phyloP scores from a whole-genome alignment of 2,797 vertebrate genomes.

The Chaetodon trifasciatus region DNA sequence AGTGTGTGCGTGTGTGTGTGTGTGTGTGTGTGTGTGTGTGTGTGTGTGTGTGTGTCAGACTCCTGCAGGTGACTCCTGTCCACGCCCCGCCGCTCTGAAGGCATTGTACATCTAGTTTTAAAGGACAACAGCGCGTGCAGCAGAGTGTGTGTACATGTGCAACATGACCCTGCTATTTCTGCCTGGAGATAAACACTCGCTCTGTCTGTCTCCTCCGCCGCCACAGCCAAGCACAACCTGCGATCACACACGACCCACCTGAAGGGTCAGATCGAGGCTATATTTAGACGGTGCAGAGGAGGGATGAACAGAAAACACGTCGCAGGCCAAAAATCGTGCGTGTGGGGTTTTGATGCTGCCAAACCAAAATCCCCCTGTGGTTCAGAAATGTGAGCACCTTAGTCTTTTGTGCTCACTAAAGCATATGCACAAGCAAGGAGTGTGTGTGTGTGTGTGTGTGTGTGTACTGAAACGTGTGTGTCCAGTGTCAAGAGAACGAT shows the following conservation, averaged over 20 bases:
- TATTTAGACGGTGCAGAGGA: slow-evolving; percentile 34
- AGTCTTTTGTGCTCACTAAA: not conserved
- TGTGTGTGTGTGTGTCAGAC: not conserved
- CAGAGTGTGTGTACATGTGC: slow-evolving; percentile 22
- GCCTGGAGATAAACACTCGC: slow-evolving; percentile 37
- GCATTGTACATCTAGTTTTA: slow-evolving; percentile 15
- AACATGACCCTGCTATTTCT: slow-evolving; percentile 60
- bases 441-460: slow-evolving; percentile 21
- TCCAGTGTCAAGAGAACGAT: slow-evolving; percentile 25
- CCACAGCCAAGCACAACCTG: slow-evolving; percentile 25
- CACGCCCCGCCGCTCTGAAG: not conserved
- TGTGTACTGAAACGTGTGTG: slow-evolving; percentile 30
- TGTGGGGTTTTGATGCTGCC: not conserved
- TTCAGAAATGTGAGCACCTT: slow-evolving; percentile 6
- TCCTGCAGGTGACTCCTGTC: slow-evolving; percentile 27
- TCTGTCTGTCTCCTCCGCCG: not conserved
- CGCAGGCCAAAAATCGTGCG: not conserved
- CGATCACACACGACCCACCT: slow-evolving; percentile 17
- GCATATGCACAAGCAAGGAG: slow-evolving; percentile 1
- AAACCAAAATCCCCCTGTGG: not conserved
- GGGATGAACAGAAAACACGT: not conserved
- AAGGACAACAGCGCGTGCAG: slow-evolving; percentile 18
- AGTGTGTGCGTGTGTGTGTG: not conserved
- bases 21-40: not conserved
- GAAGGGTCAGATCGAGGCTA: slow-evolving; percentile 13